Percentiles rank a stretch among this genome's conserved stretches.
Conservation (phyloP, 2,797 vertebrate species). For the Pipistrellus pygmaeus region DNA sequence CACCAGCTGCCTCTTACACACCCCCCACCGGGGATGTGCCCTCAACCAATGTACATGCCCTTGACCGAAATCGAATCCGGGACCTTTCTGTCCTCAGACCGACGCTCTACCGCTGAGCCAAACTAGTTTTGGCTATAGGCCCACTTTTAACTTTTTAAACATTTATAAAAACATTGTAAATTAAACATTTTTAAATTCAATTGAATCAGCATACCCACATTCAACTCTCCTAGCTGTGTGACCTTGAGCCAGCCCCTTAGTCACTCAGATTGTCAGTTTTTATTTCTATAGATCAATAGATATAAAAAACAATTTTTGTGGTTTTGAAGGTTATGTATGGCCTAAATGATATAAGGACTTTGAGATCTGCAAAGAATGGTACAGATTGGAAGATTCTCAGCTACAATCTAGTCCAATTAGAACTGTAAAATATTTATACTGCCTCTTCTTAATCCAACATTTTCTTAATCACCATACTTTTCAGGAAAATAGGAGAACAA, state of each 20-base stretch:
- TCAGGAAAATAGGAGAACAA: background rate
- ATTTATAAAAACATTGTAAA: background rate
- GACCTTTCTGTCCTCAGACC: too few species aligned
- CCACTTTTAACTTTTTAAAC: background rate
- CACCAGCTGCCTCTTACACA: too few species aligned
- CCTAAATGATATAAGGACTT: background rate
- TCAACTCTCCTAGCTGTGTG: background rate
- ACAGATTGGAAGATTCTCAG: background rate
- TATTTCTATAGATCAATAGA: background rate
- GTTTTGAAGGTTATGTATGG: background rate
- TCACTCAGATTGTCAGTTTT: background rate
- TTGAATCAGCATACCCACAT: background rate
- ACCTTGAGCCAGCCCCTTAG: background rate
- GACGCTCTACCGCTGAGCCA: too few species aligned
- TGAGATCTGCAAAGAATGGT: background rate
- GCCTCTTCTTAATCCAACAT: background rate
- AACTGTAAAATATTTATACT: accelerated
- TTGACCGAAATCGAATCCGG: too few species aligned
- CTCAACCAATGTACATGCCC: too few species aligned
- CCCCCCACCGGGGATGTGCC: too few species aligned
- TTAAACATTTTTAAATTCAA: background rate
- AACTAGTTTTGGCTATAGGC: background rate
- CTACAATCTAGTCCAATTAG: background rate
- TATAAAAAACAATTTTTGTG: background rate
- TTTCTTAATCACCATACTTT: background rate